phyloP scores from a whole-genome alignment of 2,888 invertebrate species.

The Cistogaster globosa region DNA sequence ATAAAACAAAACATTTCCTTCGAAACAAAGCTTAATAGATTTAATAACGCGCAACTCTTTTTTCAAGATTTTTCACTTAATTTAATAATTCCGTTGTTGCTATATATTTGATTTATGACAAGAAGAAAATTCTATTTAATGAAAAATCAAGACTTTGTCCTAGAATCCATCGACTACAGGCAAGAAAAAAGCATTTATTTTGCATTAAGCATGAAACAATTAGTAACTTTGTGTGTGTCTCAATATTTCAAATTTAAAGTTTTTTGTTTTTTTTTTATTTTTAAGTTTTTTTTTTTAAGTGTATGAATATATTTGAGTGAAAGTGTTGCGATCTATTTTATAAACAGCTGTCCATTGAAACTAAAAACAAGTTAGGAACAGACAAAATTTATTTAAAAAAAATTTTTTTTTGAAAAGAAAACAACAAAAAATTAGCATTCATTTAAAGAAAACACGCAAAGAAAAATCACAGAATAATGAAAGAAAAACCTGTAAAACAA shows the following conservation, averaged over 20 bases:
- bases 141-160: slow-evolving; percentile 43
- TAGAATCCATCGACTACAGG: slow-evolving; percentile 16
- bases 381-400: slow-evolving; percentile 36
- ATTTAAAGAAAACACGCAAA: slow-evolving; percentile 6
- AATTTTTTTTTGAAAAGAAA: slow-evolving; percentile 7
- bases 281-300: slow-evolving; percentile 11
- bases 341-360: slow-evolving; percentile 66
- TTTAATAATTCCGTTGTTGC: slow-evolving; percentile 44
- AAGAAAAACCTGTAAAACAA: slow-evolving; percentile 67
- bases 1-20: not conserved
- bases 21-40: not conserved
- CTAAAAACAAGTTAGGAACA: slow-evolving; percentile 46
- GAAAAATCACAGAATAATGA: slow-evolving; percentile 6
- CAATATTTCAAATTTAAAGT: slow-evolving; percentile 15
- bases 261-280: not conserved
- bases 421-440: slow-evolving; percentile 45
- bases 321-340: slow-evolving; percentile 52
- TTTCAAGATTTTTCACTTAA: not conserved
- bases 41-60: not conserved
- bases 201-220: slow-evolving; percentile 66
- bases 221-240: slow-evolving; percentile 3
- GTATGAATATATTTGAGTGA: not conserved
- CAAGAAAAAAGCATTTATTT: slow-evolving; percentile 49
- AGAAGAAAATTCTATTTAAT: slow-evolving; percentile 31
- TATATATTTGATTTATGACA: slow-evolving; percentile 56